Conservation (phyloP, 2,113 vertebrate genomes). For the Chauna torquata region DNA sequence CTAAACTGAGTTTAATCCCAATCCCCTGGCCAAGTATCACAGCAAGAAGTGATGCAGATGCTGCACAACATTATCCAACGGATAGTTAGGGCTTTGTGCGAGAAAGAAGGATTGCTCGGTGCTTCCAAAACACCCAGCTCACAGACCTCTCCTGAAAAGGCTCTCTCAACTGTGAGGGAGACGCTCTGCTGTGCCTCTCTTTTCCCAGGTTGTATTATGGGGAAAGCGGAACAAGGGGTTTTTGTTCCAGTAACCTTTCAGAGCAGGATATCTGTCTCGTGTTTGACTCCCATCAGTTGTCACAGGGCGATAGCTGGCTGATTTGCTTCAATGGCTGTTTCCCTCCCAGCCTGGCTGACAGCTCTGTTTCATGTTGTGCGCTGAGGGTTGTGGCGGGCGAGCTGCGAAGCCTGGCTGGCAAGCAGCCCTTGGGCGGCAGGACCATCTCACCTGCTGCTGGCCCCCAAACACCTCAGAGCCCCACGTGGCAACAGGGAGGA, state of each 20-base stretch:
- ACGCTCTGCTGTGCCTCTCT: background rate
- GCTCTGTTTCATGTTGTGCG: background rate
- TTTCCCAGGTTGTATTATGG: slow-evolving; percentile 18
- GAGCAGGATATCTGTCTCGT: background rate
- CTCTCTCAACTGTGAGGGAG: slow-evolving; percentile 1
- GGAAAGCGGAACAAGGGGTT: slow-evolving; percentile 34
- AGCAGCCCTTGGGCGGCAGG: background rate
- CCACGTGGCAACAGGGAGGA: background rate
- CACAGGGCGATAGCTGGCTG: background rate
- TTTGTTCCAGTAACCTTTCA: slow-evolving; percentile 32
- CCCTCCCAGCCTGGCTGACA: background rate
- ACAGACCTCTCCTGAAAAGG: slow-evolving; percentile 37
- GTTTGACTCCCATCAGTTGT: slow-evolving; percentile 4
- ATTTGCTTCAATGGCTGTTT: background rate
- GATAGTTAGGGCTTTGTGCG: slow-evolving; percentile 22
- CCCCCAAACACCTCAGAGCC: background rate
- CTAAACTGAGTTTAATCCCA: background rate
- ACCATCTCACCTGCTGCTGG: background rate
- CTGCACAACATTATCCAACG: background rate
- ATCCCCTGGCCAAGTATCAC: background rate
- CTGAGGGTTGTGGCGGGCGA: accelerated
- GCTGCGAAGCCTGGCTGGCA: background rate
- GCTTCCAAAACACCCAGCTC: slow-evolving; percentile 33
- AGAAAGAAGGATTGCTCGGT: background rate
- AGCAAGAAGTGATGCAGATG: background rate